phyloP scores from a whole-genome alignment of 2,888 invertebrate species.

The Xestia xanthographa region DNA sequence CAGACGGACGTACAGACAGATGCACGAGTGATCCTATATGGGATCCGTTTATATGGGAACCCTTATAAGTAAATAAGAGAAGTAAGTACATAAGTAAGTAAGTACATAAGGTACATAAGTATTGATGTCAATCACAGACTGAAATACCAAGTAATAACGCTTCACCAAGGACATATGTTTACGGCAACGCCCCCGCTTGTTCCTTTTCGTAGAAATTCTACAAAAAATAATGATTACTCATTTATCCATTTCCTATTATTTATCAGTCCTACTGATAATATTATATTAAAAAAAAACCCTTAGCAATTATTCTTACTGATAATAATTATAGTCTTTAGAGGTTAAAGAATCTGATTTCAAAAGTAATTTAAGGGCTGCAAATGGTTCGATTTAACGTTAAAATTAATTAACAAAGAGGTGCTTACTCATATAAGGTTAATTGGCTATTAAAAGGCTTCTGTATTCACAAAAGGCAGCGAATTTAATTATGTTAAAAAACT shows the following conservation, averaged over 20 bases:
- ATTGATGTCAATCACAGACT: conserved; percentile 1
- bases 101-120: no score
- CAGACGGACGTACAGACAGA: no score
- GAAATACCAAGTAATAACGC: conserved; percentile 5
- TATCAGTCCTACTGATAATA: not conserved
- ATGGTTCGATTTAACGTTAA: conserved; percentile 1
- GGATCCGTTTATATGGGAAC: no score
- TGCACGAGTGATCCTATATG: no score
- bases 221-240: conserved; percentile 7
- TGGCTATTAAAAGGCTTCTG: conserved; percentile 17
- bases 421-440: conserved; percentile 27
- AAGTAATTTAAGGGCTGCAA: no score
- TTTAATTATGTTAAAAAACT: not conserved
- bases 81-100: not conserved
- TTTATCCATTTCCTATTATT: conserved; percentile 22
- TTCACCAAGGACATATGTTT: conserved; percentile 12
- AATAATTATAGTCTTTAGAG: not conserved
- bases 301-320: not conserved
- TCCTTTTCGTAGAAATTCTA: conserved; percentile 11
- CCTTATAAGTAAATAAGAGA: not conserved
- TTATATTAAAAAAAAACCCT: not conserved
- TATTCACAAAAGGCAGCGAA: not conserved
- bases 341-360: conserved; percentile 20
- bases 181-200: conserved; percentile 3
- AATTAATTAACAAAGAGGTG: conserved; percentile 17